Evolutionary conservation across 2,888 invertebrate genomes (phyloP), one percentile per base, ranked within the genome.

Genomic region (Pristionchus arcanus): DNA sequence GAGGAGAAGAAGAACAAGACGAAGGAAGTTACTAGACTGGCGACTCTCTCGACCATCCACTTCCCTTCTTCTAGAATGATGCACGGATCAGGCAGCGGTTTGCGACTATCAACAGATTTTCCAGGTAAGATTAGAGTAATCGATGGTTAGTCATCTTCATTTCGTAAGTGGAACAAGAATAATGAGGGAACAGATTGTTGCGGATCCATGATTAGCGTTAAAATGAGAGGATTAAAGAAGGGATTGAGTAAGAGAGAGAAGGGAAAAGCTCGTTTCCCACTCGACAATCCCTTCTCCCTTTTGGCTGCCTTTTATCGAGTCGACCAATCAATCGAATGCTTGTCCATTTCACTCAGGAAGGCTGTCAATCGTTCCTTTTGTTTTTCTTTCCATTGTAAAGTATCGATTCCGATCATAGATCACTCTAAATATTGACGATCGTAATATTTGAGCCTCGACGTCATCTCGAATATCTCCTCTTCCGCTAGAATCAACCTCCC

Each of bases 241-340:
- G n/a, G 84, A 84, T 84, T 84, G 55, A 84, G 53, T 49, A 83
- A 25, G 28, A 31, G n/a, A 49, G n/a, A 34, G 42, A 49, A 84
- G 84, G 84, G 55, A 31, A 84, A 59, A 84, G 84, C 84, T 55
- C 55, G 84, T 84, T 84, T 84, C 84, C n/a, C 31, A 84, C 49
- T 83, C n/a, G 16, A 13, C 59, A 59, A 37, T 55, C 55, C 31
- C 21, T 25, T 84, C 84, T 77, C 59, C 34, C 77, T 25, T 81
- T 81, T 81, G 25, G 42, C 81, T 81, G 81, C 28, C n/a, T 53
- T 49, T 81, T 71, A 77, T 77, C 77, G 77, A 77, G 25, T 77
- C 42, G 42, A 42, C 42, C 37, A 34, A 77, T 77, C 77, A 42
- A 77, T 42, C 13, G 25, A 77, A 3, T n/a, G 28, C 55, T 53